Evolutionary conservation across 2,797 vertebrate species (phyloP).

Genomic region (Acanthurus leucopareius): DNA sequence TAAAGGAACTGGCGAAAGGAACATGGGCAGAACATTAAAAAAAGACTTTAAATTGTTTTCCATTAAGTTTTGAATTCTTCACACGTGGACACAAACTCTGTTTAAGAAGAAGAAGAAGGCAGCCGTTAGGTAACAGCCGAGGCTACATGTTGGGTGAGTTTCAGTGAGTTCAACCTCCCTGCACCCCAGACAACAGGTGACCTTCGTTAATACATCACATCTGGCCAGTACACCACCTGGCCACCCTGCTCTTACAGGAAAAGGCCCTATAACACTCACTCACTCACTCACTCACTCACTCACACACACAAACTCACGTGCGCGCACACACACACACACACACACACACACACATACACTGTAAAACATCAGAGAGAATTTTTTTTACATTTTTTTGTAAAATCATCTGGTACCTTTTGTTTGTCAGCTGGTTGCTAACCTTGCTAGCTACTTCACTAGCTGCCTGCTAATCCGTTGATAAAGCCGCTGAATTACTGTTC

Average conservation of each 20-base stretch:
- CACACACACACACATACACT: constrained; percentile 9
- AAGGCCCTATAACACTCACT: constrained; percentile 23
- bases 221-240: constrained; percentile 58
- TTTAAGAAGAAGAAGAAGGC: too few species aligned
- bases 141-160: neutral
- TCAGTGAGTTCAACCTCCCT: constrained; percentile 27
- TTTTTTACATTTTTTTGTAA: neutral
- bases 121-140: neutral
- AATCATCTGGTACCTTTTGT: too few species aligned
- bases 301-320: too few species aligned
- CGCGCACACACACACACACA: neutral
- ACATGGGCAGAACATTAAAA: constrained; percentile 9
- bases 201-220: constrained; percentile 55
- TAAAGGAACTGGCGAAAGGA: constrained; percentile 6
- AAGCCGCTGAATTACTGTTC: too few species aligned
- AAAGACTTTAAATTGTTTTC: neutral
- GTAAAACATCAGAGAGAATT: constrained; percentile 7
- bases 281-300: neutral
- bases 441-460: too few species aligned
- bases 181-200: constrained; percentile 55
- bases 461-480: too few species aligned
- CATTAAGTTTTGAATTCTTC: neutral
- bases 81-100: neutral
- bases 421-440: too few species aligned
- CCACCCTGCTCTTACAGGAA: constrained; percentile 42